Conservation (phyloP, 2,888 invertebrate species). For the Palloptera scutellata region DNA sequence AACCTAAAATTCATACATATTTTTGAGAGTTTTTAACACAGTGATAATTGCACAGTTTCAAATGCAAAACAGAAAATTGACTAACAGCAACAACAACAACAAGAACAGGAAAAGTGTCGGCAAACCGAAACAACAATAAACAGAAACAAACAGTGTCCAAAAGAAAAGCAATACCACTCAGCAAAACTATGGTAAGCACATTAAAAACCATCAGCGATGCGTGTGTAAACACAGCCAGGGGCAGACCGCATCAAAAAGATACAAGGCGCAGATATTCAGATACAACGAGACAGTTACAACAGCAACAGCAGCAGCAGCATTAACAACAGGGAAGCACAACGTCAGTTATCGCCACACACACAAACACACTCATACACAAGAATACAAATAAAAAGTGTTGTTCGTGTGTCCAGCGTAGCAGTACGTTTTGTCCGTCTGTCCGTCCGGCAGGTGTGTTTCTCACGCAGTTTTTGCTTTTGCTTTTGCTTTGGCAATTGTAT, state of each 20-base stretch:
- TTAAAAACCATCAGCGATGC: constrained; percentile 19
- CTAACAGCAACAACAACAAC: too few species aligned
- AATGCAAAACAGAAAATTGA: too few species aligned
- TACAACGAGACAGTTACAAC: constrained; percentile 3
- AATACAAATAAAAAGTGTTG: not conserved
- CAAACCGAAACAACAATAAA: too few species aligned
- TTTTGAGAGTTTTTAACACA: too few species aligned
- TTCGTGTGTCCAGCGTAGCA: not conserved
- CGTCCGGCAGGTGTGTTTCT: constrained; percentile 42
- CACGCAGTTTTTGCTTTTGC: constrained; percentile 38
- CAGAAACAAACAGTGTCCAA: too few species aligned
- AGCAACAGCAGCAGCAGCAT: not conserved
- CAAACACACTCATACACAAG: too few species aligned
- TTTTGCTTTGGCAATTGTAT: constrained; percentile 10
- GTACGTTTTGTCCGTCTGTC: constrained; percentile 18
- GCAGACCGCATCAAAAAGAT: constrained; percentile 13
- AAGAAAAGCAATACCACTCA: too few species aligned
- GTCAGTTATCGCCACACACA: not conserved
- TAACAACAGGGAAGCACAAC: not conserved
- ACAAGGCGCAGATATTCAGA: constrained; percentile 8
- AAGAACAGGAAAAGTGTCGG: too few species aligned
- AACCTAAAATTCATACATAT: too few species aligned
- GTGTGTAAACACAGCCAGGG: constrained; percentile 37
- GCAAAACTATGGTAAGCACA: not conserved
- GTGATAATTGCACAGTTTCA: too few species aligned